Evolutionary conservation across 2,888 invertebrate genomes (phyloP).

Genomic region (Stomorhina lunata): DNA sequence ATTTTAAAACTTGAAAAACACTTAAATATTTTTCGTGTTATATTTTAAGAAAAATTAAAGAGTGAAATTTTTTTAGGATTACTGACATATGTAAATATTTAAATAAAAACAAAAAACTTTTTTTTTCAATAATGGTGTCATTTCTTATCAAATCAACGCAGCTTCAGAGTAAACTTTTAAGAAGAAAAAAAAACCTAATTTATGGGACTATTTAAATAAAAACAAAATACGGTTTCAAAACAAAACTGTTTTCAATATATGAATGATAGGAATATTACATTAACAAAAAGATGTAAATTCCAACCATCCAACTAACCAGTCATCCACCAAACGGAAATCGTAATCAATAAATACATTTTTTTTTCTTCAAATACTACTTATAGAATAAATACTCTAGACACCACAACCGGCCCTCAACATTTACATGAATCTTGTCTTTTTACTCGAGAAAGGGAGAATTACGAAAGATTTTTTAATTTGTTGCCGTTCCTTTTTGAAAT

Average conservation of each 20-base stretch:
- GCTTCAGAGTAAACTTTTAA: not conserved
- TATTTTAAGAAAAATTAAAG: not conserved
- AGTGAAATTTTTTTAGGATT: constrained; percentile 19
- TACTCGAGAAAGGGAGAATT: not conserved
- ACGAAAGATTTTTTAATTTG: not conserved
- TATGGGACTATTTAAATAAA: constrained; percentile 59
- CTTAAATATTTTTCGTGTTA: constrained; percentile 26
- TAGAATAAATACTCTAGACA: too few species aligned
- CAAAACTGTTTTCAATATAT: constrained; percentile 37
- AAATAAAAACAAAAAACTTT: constrained; percentile 44
- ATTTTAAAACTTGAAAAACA: constrained; percentile 23
- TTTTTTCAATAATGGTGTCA: constrained; percentile 53
- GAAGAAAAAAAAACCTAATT: constrained; percentile 17
- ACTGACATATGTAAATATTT: constrained; percentile 42
- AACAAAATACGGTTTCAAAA: constrained; percentile 42
- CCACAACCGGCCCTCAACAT: too few species aligned
- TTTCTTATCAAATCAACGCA: constrained; percentile 55
- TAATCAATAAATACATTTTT: constrained; percentile 54
- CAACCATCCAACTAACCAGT: not conserved
- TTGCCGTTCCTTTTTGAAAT: not conserved
- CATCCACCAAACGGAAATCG: constrained; percentile 53
- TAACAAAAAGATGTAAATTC: too few species aligned
- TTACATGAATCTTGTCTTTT: not conserved
- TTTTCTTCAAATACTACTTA: not conserved
- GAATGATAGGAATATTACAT: too few species aligned